A percentile compares a stretch with the other conserved stretches of the same genome.
Evolutionary conservation across 2,113 vertebrate species (phyloP).

Genomic region (Prionailurus bengalensis): DNA sequence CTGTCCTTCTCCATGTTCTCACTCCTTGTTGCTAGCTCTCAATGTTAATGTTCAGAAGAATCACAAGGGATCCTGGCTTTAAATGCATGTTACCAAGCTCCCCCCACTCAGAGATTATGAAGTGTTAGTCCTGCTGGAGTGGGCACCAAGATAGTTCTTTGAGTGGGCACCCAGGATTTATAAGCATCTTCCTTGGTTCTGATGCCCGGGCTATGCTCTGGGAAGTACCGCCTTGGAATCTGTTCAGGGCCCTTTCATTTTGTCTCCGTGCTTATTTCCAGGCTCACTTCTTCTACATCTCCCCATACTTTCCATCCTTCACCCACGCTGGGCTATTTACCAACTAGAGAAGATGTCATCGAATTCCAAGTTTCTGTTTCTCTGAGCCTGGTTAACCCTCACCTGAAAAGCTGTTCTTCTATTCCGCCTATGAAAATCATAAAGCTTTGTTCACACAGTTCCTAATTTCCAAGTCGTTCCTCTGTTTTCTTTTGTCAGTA

Average conservation of each 20-base stretch:
- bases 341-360: background rate
- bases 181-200: background rate
- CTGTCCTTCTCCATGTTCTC: background rate
- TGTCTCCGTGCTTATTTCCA: background rate
- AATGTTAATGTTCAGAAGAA: background rate
- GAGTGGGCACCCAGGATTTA: background rate
- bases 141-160: background rate
- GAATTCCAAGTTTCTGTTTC: background rate
- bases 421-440: background rate
- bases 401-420: conserved; percentile 21
- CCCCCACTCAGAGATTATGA: background rate
- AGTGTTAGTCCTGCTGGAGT: background rate
- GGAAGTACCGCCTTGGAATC: background rate
- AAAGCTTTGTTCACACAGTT: background rate
- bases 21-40: background rate
- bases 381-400: background rate
- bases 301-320: background rate
- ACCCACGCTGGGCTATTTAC: background rate
- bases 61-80: background rate
- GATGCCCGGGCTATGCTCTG: background rate
- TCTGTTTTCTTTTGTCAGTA: background rate
- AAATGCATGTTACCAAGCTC: background rate
- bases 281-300: background rate
- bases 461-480: background rate
- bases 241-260: background rate